These are phyloP conservation scores for Tragelaphus strepsiceros DNA, from an alignment of 2,113 vertebrate genomes.

Conservation along the genomic window DNA sequence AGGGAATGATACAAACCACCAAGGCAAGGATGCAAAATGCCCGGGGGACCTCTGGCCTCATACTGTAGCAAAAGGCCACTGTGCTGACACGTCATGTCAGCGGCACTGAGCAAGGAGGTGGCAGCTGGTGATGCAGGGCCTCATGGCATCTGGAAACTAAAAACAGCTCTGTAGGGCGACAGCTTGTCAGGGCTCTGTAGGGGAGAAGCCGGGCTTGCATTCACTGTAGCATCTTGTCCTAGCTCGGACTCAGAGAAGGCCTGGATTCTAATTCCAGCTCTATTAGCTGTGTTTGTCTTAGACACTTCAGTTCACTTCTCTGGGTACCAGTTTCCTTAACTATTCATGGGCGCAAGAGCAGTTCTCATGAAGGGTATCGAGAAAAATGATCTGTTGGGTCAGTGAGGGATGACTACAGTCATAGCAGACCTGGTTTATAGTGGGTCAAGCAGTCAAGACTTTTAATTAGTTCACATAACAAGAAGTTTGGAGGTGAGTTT, in stretches of 20 bases:
- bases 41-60: background rate
- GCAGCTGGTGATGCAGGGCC: background rate
- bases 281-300: background rate
- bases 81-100: rapidly evolving
- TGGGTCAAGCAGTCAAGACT: background rate
- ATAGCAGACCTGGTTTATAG: background rate
- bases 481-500: background rate
- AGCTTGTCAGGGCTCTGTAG: background rate
- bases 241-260: background rate
- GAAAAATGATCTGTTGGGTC: background rate
- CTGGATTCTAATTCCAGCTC: background rate
- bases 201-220: background rate
- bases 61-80: background rate
- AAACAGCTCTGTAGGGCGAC: background rate
- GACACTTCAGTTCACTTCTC: background rate
- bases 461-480: background rate
- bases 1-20: background rate
- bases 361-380: background rate
- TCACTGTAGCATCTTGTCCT: background rate
- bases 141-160: background rate
- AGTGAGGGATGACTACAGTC: background rate
- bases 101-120: background rate
- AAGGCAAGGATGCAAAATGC: background rate
- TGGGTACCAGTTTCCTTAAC: background rate
- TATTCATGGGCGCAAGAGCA: background rate